Evolutionary conservation across 1,140 invertebrate genomes (phyloP).

Genomic region (Zeugodacus cucurbitae): DNA sequence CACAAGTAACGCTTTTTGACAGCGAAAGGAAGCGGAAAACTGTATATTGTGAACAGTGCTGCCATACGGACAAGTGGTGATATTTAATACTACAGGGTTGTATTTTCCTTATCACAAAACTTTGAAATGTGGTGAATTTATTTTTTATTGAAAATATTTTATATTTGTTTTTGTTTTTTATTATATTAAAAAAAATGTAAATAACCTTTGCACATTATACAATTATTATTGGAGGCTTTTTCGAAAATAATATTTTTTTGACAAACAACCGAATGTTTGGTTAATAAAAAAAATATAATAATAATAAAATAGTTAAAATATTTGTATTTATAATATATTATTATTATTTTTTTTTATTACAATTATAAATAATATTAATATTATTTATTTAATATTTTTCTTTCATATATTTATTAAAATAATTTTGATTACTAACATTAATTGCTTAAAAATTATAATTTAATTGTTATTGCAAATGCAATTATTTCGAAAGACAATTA

Average conservation of each 20-base stretch:
- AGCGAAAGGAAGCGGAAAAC: constrained; percentile 8
- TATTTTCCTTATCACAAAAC: background rate
- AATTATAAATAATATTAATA: too few species aligned
- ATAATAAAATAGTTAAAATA: too few species aligned
- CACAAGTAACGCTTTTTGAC: background rate
- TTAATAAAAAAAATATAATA: too few species aligned
- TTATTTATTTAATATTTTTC: too few species aligned
- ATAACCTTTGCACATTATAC: too few species aligned
- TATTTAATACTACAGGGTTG: background rate
- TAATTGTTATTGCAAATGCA: background rate
- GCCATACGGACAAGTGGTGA: background rate
- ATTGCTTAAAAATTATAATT: background rate
- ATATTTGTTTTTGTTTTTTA: too few species aligned
- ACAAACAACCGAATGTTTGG: too few species aligned
- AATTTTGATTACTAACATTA: background rate
- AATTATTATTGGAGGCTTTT: background rate
- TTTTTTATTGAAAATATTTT: background rate
- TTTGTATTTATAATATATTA: too few species aligned
- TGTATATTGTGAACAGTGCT: background rate
- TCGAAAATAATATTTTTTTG: too few species aligned
- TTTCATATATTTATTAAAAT: too few species aligned
- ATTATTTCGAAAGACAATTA: background rate
- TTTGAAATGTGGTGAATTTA: background rate
- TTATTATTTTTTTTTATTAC: too few species aligned
- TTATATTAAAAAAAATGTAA: too few species aligned